Conservation (phyloP, 1,140 invertebrate species). For the Hesperophylax magnus region DNA sequence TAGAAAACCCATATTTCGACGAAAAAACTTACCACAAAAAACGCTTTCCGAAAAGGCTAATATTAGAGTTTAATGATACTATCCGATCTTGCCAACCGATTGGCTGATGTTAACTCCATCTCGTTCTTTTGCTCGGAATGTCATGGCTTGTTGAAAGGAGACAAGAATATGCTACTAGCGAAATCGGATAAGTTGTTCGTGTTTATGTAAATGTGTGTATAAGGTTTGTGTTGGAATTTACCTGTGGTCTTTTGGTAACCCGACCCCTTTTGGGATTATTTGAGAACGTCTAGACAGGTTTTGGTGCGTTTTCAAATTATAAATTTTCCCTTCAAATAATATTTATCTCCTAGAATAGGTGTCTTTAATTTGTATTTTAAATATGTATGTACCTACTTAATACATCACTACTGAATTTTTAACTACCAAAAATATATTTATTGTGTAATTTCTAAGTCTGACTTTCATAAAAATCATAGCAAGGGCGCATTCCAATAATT, state of each 20-base stretch:
- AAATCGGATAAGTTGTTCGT: slow-evolving; percentile 25
- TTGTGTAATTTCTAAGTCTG: no score
- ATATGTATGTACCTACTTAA: no score
- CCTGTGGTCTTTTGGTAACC: slow-evolving; percentile 37
- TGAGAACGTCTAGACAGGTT: slow-evolving; percentile 34
- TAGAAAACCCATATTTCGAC: background rate
- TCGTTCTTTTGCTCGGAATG: background rate
- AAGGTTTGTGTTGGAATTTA: slow-evolving; percentile 28
- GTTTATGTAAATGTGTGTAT: background rate
- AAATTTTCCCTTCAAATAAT: slow-evolving; percentile 9
- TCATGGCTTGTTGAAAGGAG: background rate
- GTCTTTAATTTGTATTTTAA: background rate
- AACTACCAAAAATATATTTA: no score
- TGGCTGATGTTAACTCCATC: background rate
- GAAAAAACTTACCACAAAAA: background rate
- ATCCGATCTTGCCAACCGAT: background rate
- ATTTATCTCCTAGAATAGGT: background rate
- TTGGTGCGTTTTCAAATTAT: slow-evolving; percentile 31
- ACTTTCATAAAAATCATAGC: no score
- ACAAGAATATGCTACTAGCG: slow-evolving; percentile 9
- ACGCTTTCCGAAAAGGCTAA: background rate
- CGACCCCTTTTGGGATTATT: slow-evolving; percentile 38
- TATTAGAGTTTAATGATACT: background rate
- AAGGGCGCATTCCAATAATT: no score
- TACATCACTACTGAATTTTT: no score